phyloP scores from a whole-genome alignment of 2,888 invertebrate genomes.

The Trisateles emortualis region DNA sequence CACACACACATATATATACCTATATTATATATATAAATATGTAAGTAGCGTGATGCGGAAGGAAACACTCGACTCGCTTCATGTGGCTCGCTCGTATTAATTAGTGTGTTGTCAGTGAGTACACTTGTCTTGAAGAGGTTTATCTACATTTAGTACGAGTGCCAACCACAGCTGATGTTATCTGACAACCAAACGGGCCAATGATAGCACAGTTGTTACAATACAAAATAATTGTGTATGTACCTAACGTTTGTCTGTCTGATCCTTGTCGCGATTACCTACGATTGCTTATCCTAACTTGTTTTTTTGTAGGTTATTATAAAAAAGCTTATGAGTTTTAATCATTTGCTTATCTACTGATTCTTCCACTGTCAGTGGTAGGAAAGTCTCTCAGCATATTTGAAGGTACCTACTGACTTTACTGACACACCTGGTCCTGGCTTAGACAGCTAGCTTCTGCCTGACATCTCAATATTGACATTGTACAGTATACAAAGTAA shows the following conservation, averaged over 20 bases:
- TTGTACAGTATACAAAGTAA: no score
- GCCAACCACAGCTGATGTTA: conserved; percentile 6
- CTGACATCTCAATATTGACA: no score
- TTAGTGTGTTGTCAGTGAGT: background rate
- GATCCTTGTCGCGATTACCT: no score
- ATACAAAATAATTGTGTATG: conserved; percentile 1
- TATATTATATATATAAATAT: no score
- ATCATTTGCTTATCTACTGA: no score
- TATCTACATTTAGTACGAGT: background rate
- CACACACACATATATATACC: no score
- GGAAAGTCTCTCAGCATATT: no score
- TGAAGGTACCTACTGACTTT: no score
- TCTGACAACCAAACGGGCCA: conserved; percentile 1
- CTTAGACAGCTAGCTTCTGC: no score
- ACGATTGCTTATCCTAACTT: background rate
- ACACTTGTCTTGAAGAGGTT: background rate
- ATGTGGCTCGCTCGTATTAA: background rate
- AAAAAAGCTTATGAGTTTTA: no score
- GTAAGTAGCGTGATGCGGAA: background rate
- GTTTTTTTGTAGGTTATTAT: background rate
- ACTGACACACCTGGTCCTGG: no score
- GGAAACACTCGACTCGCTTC: background rate
- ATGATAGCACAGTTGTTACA: conserved; percentile 8
- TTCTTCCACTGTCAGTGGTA: no score
- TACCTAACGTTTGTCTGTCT: background rate